These are phyloP conservation scores for Aldabrachelys gigantea DNA, from an alignment of 2,113 vertebrate species.

Conservation along the genomic window DNA sequence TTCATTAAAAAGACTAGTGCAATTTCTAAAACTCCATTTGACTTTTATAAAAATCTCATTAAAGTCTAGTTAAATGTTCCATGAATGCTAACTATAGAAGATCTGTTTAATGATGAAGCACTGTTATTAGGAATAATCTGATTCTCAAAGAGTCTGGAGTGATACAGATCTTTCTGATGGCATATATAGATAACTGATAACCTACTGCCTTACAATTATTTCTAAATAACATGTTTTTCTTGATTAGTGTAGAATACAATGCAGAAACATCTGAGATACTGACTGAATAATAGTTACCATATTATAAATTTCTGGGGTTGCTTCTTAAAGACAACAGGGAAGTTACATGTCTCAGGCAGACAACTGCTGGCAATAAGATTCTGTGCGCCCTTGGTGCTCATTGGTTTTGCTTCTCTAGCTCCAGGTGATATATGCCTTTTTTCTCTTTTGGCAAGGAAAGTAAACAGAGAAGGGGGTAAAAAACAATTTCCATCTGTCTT, in stretches of 20 bases:
- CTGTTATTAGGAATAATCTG: not conserved
- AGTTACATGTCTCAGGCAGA: not conserved
- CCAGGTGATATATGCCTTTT: not conserved
- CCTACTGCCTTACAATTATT: not conserved
- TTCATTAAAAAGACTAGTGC: conserved; percentile 40
- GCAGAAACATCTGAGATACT: not conserved
- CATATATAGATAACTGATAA: not conserved
- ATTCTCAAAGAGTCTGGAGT: not conserved
- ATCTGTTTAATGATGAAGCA: not conserved
- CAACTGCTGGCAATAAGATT: not conserved
- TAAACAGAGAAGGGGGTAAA: not conserved
- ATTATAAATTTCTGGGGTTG: not conserved
- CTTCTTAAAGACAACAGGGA: not conserved
- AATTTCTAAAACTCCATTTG: conserved; percentile 36
- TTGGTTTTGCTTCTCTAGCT: not conserved
- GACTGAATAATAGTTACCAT: not conserved
- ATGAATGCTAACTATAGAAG: not conserved
- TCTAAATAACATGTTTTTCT: not conserved
- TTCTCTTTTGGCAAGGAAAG: not conserved
- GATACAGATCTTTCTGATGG: not conserved
- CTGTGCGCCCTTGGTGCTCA: not conserved
- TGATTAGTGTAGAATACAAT: not conserved
- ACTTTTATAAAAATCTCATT: conserved; percentile 33
- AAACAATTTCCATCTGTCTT: not conserved
- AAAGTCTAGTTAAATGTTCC: conserved; percentile 26